These are phyloP conservation scores for Popillia japonica DNA, from an alignment of 1,140 invertebrate species.

Conservation along the genomic window DNA sequence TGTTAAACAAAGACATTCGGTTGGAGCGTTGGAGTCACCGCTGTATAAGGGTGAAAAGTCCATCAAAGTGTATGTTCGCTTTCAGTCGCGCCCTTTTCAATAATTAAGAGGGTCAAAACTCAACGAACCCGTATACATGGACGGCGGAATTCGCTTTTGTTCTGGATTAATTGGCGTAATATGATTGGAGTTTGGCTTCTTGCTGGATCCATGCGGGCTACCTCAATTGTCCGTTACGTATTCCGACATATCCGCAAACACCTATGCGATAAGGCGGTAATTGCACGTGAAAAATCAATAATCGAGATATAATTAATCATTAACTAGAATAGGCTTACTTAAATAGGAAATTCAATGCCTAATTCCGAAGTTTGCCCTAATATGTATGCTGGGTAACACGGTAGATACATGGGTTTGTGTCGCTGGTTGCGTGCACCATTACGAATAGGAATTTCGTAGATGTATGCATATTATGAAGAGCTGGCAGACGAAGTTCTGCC, in stretches of 20 bases:
- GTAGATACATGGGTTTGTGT: too few relatives aligned
- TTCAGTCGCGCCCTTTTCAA: background rate
- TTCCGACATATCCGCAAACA: too few relatives aligned
- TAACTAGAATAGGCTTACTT: too few relatives aligned
- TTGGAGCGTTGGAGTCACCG: background rate
- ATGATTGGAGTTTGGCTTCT: background rate
- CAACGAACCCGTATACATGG: background rate
- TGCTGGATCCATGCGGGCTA: too few relatives aligned
- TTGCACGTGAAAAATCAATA: too few relatives aligned
- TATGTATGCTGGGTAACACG: too few relatives aligned
- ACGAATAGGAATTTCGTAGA: background rate
- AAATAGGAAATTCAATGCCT: too few relatives aligned
- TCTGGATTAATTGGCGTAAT: background rate
- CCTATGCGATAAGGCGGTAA: too few relatives aligned
- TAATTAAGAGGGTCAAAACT: constrained; percentile 2
- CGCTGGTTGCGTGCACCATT: too few relatives aligned
- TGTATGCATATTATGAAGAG: background rate
- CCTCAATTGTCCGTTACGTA: too few relatives aligned
- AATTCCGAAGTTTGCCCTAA: too few relatives aligned
- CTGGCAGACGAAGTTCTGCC: background rate
- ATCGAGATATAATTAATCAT: too few relatives aligned
- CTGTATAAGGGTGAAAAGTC: background rate
- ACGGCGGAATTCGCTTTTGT: background rate
- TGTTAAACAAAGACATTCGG: background rate
- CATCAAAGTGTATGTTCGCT: background rate